Base-by-base conservation (phyloP, 2,113 vertebrate species). In the Oceanodroma tethys region DNA sequence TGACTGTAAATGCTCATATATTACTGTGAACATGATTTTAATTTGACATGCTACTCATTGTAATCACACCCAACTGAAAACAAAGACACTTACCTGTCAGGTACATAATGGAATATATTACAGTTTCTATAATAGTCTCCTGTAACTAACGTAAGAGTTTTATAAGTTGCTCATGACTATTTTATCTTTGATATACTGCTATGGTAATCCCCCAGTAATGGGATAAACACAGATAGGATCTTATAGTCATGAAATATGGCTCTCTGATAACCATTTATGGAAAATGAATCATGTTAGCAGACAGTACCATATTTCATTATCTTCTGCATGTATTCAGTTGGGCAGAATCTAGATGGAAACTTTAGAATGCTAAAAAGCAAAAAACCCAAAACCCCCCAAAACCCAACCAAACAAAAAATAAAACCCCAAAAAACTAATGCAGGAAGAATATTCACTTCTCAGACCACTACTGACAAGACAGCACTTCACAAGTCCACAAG, bases 161-260 rank as follows among this genome's bases (percentile, higher is more conserved):
- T 86, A 4, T 38, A 79, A 88, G 55, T 74, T 79, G 29, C 8
- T 74, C 3, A 2, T 90, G 40, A 67, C 36, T 74, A 21, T 84
- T 93, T 93, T 67, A 53, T 90, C 53, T 82, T 73, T 82, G 78
- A 89, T 72, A 87, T 78, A 72, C 34, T 91, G 34, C 79, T 83
- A 13, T 85, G 62, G 50, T 95, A 96, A 80, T 95, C 50, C 58
- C 43, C 59, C 59, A 62, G 38, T 79, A 93, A 86, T 93, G 63
- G 70, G 43, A 93, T 93, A 83, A 96, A 53, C 58, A 90, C 59
- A 95, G 91, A 53, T 72, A 86, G 48, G 55, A 68, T 95, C 84
- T 93, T 81, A 43, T 3, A 83, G 40, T 48, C 16, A 50, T 83
- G 82, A 97, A 96, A 94, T 95, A 87, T 7, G 62, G 21, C 52